phyloP scores from a whole-genome alignment of 2,113 vertebrate genomes.

The Saimiri boliviensis region DNA sequence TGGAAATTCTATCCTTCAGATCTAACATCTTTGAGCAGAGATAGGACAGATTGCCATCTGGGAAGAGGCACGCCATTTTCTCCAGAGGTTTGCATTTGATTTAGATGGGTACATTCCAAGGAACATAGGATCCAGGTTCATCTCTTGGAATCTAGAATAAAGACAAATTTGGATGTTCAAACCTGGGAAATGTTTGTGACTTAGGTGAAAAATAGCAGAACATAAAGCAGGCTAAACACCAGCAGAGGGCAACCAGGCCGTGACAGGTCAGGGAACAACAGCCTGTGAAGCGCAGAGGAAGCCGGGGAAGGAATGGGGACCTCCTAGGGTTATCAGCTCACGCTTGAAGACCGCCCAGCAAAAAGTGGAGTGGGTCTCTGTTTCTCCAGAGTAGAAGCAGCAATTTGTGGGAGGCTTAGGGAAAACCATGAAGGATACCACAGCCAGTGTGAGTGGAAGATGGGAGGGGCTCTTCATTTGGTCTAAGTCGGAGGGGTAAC shows the following conservation, averaged over 20 bases:
- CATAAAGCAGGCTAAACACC: background rate
- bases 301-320: background rate
- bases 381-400: background rate
- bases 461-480: background rate
- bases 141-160: constrained; percentile 75
- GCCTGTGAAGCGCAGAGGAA: fast-evolving
- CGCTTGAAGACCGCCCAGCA: background rate
- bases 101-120: constrained; percentile 71
- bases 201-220: background rate
- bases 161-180: constrained; percentile 21
- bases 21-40: background rate
- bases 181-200: background rate
- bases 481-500: background rate
- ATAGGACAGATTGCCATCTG: background rate
- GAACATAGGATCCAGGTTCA: constrained; percentile 69
- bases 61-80: background rate
- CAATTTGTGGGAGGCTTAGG: background rate
- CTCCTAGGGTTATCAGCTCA: too few species aligned
- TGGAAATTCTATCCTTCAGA: background rate
- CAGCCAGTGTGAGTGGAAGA: fast-evolving
- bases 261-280: background rate
- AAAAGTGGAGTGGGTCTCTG: background rate
- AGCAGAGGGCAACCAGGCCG: background rate
- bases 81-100: background rate
- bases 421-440: background rate